Conservation (phyloP, 1,140 invertebrate genomes). For the Macrobrachium rosenbergii region DNA sequence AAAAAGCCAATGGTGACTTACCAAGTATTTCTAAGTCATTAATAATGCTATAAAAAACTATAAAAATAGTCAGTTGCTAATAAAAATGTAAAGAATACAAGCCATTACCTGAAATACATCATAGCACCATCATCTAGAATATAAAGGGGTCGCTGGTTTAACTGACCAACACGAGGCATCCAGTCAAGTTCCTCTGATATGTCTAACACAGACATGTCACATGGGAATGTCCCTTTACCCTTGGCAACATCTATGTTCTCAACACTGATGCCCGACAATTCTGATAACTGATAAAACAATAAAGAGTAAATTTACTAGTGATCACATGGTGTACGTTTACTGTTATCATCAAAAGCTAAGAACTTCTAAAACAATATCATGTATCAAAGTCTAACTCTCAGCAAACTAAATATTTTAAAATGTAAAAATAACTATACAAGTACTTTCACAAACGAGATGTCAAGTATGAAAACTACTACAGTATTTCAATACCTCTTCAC, state of each 20-base stretch:
- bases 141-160: slow-evolving; percentile 73
- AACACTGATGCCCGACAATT: slow-evolving; percentile 75
- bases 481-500: too few relatives aligned
- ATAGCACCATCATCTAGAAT: slow-evolving; percentile 75
- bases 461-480: not conserved
- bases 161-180: slow-evolving; percentile 71
- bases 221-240: slow-evolving; percentile 75
- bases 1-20: too few relatives aligned
- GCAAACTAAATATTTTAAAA: too few relatives aligned
- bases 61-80: not conserved
- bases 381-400: too few relatives aligned
- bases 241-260: slow-evolving; percentile 79
- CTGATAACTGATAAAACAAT: slow-evolving; percentile 72
- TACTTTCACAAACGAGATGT: too few relatives aligned
- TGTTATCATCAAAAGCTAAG: not conserved
- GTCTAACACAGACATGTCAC: slow-evolving; percentile 75
- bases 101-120: slow-evolving; percentile 75
- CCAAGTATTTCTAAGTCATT: not conserved
- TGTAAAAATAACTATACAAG: too few relatives aligned
- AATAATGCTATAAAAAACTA: not conserved
- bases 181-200: slow-evolving; percentile 76
- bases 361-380: not conserved
- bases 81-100: not conserved
- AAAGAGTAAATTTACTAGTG: not conserved
- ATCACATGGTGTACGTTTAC: not conserved